Percentiles rank a stretch among this genome's conserved stretches.
Evolutionary conservation across 2,797 vertebrate species (phyloP).

Genomic region (Coilia nasus): DNA sequence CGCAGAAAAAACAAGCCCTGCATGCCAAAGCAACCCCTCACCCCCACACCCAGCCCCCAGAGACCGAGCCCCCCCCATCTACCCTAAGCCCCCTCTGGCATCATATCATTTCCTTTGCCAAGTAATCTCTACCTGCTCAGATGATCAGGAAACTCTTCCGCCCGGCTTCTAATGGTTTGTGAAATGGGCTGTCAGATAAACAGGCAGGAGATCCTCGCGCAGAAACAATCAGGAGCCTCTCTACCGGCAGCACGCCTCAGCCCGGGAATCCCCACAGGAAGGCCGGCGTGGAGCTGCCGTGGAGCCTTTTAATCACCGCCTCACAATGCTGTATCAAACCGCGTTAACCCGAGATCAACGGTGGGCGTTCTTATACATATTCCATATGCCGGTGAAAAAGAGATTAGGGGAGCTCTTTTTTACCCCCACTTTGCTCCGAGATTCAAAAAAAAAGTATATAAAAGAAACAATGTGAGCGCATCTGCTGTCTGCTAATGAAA

Average conservation of each 20-base stretch:
- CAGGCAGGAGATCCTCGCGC: not conserved
- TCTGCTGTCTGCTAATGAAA: not conserved
- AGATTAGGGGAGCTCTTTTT: not conserved
- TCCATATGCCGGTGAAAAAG: not conserved
- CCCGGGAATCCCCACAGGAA: not conserved
- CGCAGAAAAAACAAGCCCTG: not conserved
- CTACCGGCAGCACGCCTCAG: too few relatives aligned
- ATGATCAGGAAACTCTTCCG: not conserved
- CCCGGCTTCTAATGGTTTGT: not conserved
- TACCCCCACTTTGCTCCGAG: not conserved
- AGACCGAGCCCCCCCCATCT: too few relatives aligned
- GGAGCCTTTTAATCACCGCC: not conserved
- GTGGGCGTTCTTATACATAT: conserved; percentile 6
- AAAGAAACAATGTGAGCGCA: not conserved
- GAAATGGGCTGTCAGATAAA: conserved; percentile 15
- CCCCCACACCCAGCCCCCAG: not conserved
- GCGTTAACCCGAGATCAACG: not conserved
- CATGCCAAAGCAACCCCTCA: not conserved
- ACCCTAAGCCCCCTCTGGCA: too few relatives aligned
- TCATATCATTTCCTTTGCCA: too few relatives aligned
- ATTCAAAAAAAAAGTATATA: not conserved
- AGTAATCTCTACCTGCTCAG: not conserved
- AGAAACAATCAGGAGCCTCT: not conserved
- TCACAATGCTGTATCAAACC: conserved; percentile 10
- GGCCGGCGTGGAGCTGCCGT: not conserved